These are phyloP conservation scores for Anoplophora glabripennis DNA, from an alignment of 1,140 invertebrate species.

Conservation along the genomic window DNA sequence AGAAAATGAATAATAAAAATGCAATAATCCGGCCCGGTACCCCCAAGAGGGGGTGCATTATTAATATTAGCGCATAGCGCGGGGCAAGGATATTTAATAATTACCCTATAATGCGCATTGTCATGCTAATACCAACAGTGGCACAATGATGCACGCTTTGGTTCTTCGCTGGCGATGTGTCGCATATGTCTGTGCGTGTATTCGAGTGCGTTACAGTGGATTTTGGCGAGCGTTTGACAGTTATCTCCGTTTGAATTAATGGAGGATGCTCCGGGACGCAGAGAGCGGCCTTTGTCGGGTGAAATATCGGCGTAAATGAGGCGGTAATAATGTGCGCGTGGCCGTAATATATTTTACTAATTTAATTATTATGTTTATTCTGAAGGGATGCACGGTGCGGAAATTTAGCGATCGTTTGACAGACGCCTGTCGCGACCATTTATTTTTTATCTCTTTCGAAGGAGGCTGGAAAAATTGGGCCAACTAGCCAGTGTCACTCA, in stretches of 20 bases:
- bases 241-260: background rate
- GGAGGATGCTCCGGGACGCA: too few species aligned
- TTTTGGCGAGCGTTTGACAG: background rate
- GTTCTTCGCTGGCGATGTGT: background rate
- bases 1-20: background rate
- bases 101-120: slow-evolving; percentile 1
- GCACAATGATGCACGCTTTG: background rate
- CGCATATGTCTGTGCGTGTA: too few species aligned
- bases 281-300: background rate
- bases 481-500: too few species aligned
- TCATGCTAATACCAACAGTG: background rate
- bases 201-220: too few species aligned
- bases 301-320: background rate
- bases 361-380: background rate
- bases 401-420: too few species aligned
- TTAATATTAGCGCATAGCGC: background rate
- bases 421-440: too few species aligned
- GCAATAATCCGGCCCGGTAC: background rate
- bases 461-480: too few species aligned
- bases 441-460: too few species aligned
- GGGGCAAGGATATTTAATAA: background rate
- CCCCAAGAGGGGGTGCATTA: background rate
- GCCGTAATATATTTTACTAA: background rate
- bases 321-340: background rate
- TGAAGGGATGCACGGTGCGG: too few species aligned